phyloP scores from a whole-genome alignment of 2,888 invertebrate species.

The Drosophila nr. perissopoda region DNA sequence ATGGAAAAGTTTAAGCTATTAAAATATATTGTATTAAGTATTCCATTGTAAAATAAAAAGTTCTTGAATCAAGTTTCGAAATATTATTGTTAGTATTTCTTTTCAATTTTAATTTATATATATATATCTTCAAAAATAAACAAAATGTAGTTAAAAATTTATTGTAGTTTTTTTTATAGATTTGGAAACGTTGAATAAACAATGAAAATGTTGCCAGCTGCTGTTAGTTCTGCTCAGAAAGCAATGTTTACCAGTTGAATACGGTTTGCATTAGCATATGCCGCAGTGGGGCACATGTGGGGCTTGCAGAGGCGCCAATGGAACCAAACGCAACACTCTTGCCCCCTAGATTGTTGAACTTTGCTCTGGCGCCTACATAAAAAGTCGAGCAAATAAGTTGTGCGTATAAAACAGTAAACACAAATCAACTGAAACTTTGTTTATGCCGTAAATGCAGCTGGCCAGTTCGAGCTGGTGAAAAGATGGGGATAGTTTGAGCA shows the following conservation, averaged over 20 bases:
- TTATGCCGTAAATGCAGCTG: conserved; percentile 30
- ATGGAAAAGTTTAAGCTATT: not conserved
- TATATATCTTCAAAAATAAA: not conserved
- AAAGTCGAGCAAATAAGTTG: conserved; percentile 28
- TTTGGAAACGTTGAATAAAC: conserved; percentile 12
- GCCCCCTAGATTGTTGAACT: not conserved
- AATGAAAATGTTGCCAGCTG: conserved; percentile 9
- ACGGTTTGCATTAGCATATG: conserved; percentile 26
- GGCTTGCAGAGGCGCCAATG: conserved; percentile 13
- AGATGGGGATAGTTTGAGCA: not conserved
- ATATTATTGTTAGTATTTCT: no score
- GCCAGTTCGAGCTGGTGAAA: not conserved
- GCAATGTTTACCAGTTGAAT: conserved; percentile 29
- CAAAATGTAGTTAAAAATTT: not conserved
- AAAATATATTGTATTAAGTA: no score
- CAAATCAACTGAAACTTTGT: conserved; percentile 50
- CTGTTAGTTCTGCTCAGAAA: not conserved
- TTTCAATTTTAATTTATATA: not conserved
- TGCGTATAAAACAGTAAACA: conserved; percentile 56
- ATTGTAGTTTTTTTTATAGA: not conserved
- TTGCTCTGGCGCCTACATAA: conserved; percentile 35
- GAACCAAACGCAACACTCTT: not conserved
- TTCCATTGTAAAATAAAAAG: no score
- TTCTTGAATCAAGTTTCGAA: no score
- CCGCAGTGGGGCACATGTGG: conserved; percentile 27